phyloP scores from a whole-genome alignment of 1,140 invertebrate species.

The Carcinoscorpius rotundicauda region DNA sequence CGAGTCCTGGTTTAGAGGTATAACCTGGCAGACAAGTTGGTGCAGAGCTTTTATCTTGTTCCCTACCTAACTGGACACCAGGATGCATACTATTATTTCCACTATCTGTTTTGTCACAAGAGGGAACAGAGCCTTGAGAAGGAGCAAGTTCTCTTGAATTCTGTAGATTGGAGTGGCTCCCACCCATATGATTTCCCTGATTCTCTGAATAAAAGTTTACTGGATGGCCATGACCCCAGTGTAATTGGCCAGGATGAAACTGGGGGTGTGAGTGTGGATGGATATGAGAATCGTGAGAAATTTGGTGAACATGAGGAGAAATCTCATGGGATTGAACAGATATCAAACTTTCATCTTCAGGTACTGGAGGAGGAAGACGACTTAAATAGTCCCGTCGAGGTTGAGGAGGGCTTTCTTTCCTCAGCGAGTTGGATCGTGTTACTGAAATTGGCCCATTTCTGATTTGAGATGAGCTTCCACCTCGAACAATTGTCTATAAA shows the following conservation, averaged over 20 bases:
- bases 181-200: not conserved
- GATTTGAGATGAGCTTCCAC: slow-evolving; percentile 34
- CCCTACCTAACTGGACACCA: too few species aligned
- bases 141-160: not conserved
- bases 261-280: slow-evolving; percentile 19
- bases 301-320: slow-evolving; percentile 8
- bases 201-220: not conserved
- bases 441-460: slow-evolving; percentile 41
- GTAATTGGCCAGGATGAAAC: slow-evolving; percentile 12
- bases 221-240: slow-evolving; percentile 10
- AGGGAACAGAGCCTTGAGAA: not conserved
- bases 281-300: slow-evolving; percentile 9
- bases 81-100: not conserved
- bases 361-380: slow-evolving; percentile 61
- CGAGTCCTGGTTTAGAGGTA: too few species aligned
- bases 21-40: too few species aligned
- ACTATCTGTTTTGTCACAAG: not conserved
- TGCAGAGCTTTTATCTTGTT: too few species aligned
- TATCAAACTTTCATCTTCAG: slow-evolving; percentile 51
- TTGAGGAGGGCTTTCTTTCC: slow-evolving; percentile 67
- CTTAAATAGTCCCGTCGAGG: slow-evolving; percentile 56
- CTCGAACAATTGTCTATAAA: slow-evolving; percentile 61
- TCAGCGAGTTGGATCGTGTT: slow-evolving; percentile 75
- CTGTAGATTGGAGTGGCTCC: not conserved
- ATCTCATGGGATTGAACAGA: slow-evolving; percentile 5